These are phyloP conservation scores for Rhombomys opimus DNA, from an alignment of 2,113 vertebrate genomes.

Conservation along the genomic window DNA sequence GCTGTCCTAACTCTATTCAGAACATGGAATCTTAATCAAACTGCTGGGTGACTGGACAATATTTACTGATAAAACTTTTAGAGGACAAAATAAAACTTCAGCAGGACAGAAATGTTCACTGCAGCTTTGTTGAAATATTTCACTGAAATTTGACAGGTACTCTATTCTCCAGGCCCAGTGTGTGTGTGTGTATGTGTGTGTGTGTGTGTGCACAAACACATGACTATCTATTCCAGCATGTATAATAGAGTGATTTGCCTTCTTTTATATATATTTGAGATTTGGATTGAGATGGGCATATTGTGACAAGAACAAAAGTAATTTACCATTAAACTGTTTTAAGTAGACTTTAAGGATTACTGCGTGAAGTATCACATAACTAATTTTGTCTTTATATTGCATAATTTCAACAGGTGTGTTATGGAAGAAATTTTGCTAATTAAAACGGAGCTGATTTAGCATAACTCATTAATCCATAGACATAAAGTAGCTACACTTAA, in stretches of 20 bases:
- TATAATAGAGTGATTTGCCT: not conserved
- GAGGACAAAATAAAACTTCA: constrained; percentile 63
- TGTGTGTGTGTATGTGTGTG: not conserved
- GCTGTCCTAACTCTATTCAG: constrained; percentile 40
- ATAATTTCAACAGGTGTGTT: not conserved
- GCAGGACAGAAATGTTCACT: constrained; percentile 52
- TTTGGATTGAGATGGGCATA: not conserved
- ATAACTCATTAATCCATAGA: not conserved
- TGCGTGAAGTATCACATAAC: not conserved
- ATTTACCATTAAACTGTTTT: not conserved
- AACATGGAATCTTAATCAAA: constrained; percentile 68
- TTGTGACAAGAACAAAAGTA: not conserved
- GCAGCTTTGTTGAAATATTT: constrained; percentile 17
- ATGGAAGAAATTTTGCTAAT: not conserved
- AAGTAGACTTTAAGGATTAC: not conserved
- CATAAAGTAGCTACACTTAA: not conserved
- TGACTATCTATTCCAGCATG: fast-evolving
- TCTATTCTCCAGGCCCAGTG: not conserved
- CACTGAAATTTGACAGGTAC: not conserved
- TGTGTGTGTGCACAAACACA: fast-evolving
- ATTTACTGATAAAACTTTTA: constrained; percentile 74
- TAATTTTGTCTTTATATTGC: not conserved
- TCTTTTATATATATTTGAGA: not conserved
- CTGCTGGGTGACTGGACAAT: constrained; percentile 71
- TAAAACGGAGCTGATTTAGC: not conserved